Evolutionary conservation across 2,113 vertebrate species (phyloP), one percentile per base, ranked within the genome.

Genomic region (Eubucco bourcierii): DNA sequence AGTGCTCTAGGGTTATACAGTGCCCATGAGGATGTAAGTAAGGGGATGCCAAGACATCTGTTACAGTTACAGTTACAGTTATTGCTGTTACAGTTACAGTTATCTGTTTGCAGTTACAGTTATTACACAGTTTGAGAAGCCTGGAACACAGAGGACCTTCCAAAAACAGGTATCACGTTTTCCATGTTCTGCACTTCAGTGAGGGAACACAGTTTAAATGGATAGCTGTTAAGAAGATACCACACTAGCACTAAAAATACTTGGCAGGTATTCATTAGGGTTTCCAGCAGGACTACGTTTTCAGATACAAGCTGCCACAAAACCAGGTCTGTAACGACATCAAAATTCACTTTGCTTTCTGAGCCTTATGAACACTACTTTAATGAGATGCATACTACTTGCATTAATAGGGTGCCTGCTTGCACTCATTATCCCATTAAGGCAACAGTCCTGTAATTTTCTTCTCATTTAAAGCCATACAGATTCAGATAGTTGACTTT

Each of bases 21-120:
- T 23, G 75, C 82, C 84, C 84, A n/a, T 15, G 72, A 82, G 79
- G 72, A 80, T 47, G 53, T 7, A 47, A 93, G 68, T 60, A 74
- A 80, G 53, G 72, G 33, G 41, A 13, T 96, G 90, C 78, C 84
- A 90, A 89, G 87, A 87, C 52, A n/a, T n/a, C n/a, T n/a, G 60
- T 61, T 74, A 6, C 80, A 86, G 70, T 77, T 86, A 84, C n/a
- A n/a, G 60, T 61, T 74, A 6, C 80, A 86, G 70, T 77, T 86
- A 84, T 75, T 44, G n/a, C n/a, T n/a, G 60, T 61, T 74, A 6
- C 80, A 86, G 70, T 77, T 86, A 84, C n/a, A n/a, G n/a, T n/a
- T n/a, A n/a, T n/a, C n/a, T n/a, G n/a, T n/a, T n/a, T n/a, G n/a
- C n/a, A n/a, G 60, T 61, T 74, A 6, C 80, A 86, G 70, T 77